phyloP scores from a whole-genome alignment of 1,140 invertebrate genomes.

The Augochlora pura region DNA sequence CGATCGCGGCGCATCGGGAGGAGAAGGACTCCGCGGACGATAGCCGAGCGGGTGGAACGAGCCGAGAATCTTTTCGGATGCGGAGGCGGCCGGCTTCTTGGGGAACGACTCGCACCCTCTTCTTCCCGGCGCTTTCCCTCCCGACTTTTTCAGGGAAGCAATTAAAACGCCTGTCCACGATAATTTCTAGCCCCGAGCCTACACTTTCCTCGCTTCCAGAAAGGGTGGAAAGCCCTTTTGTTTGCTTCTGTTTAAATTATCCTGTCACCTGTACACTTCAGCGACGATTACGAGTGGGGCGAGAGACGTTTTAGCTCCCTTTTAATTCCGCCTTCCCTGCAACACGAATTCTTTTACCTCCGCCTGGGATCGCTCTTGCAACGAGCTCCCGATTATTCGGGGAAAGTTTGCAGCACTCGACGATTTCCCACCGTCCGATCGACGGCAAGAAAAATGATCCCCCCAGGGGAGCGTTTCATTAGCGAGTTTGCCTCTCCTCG shows the following conservation, averaged over 20 bases:
- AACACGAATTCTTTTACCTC: background rate
- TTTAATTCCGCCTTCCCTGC: background rate
- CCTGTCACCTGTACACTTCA: slow-evolving; percentile 1
- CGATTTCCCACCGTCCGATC: background rate
- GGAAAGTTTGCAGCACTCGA: no score
- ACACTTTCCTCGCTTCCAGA: background rate
- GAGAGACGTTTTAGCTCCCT: background rate
- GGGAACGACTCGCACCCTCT: background rate
- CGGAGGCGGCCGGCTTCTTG: background rate
- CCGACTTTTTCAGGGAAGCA: slow-evolving; percentile 61
- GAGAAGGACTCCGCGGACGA: no score
- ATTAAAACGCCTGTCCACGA: slow-evolving; percentile 62
- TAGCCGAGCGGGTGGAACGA: no score
- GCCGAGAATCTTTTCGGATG: background rate
- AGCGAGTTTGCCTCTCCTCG: background rate
- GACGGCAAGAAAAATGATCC: background rate
- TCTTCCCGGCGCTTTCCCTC: background rate
- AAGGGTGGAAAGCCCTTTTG: slow-evolving; percentile 9
- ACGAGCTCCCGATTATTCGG: no score
- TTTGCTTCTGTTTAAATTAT: slow-evolving; percentile 4
- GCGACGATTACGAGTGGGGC: background rate
- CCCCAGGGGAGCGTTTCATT: background rate
- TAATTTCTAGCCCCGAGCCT: slow-evolving; percentile 32
- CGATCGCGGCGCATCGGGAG: no score
- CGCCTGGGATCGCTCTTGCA: no score